Percentiles rank a stretch among this genome's conserved stretches.
phyloP scores from a whole-genome alignment of 2,797 vertebrate genomes.

The Delichon dasypus region DNA sequence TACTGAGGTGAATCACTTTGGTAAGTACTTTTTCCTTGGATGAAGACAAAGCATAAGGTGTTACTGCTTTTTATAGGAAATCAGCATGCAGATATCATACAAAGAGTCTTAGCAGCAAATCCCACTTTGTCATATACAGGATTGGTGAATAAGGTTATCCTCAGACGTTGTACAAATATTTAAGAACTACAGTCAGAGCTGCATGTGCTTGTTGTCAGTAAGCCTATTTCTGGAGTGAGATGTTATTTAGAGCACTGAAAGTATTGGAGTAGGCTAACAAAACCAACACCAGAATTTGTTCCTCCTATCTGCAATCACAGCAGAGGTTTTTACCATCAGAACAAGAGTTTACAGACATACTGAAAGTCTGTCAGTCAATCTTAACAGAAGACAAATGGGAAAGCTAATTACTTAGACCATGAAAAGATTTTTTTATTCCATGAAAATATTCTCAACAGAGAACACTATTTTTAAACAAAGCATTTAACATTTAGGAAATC shows the following conservation, averaged over 20 bases:
- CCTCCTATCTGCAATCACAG: not conserved
- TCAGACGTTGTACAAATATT: not conserved
- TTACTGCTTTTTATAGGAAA: not conserved
- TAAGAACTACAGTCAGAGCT: not conserved
- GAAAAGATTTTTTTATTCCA: constrained; percentile 85
- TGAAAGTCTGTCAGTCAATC: not conserved
- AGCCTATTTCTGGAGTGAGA: not conserved
- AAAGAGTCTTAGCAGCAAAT: not conserved
- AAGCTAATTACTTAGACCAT: constrained; percentile 63
- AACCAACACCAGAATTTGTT: not conserved
- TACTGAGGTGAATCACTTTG: not conserved
- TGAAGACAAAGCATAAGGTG: not conserved
- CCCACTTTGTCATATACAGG: not conserved
- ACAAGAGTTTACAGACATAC: not conserved
- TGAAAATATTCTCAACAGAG: constrained; percentile 90
- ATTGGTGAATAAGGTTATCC: not conserved
- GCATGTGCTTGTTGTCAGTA: not conserved
- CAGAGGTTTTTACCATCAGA: not conserved
- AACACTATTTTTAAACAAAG: constrained; percentile 85
- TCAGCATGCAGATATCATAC: not conserved
- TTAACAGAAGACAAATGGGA: constrained; percentile 55
- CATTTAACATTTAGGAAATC: constrained; percentile 88
- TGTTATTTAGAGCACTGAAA: not conserved
- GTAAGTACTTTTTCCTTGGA: not conserved
- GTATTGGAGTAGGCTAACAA: not conserved